A percentile compares a stretch with the other conserved stretches of the same genome.
These are phyloP conservation scores for Pasiphila rectangulata DNA, from an alignment of 2,888 invertebrate species.

Conservation along the genomic window DNA sequence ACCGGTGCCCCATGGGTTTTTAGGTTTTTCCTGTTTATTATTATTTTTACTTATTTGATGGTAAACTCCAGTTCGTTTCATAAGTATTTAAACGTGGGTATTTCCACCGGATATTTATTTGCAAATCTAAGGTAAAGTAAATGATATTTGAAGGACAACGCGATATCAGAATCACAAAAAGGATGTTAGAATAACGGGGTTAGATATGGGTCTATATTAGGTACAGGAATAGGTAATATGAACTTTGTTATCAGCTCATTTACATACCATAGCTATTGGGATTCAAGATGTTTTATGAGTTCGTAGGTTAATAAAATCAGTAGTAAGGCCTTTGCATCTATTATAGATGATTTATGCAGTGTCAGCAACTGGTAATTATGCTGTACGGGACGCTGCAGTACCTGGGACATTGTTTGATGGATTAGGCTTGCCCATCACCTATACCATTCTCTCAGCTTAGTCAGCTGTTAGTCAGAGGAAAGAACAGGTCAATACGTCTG, in stretches of 20 bases:
- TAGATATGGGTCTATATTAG: conserved; percentile 7
- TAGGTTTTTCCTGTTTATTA: conserved; percentile 6
- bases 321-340: too few species aligned
- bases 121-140: conserved; percentile 43
- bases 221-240: conserved; percentile 4
- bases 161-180: conserved; percentile 44
- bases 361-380: too few species aligned
- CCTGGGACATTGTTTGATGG: too few species aligned
- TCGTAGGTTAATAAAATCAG: too few species aligned
- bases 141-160: conserved; percentile 68
- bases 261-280: not conserved
- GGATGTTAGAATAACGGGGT: conserved; percentile 35
- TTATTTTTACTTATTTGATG: conserved; percentile 7
- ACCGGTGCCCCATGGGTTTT: too few species aligned
- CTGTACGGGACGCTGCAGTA: too few species aligned
- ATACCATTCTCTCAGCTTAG: too few species aligned
- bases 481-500: too few species aligned
- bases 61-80: conserved; percentile 25
- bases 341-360: too few species aligned
- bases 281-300: conserved; percentile 9
- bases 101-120: conserved; percentile 61
- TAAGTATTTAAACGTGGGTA: conserved; percentile 26
- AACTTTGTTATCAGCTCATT: conserved; percentile 7
- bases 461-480: too few species aligned
- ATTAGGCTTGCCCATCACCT: too few species aligned